phyloP scores from a whole-genome alignment of 2,888 invertebrate species.

The Colletes collaris region DNA sequence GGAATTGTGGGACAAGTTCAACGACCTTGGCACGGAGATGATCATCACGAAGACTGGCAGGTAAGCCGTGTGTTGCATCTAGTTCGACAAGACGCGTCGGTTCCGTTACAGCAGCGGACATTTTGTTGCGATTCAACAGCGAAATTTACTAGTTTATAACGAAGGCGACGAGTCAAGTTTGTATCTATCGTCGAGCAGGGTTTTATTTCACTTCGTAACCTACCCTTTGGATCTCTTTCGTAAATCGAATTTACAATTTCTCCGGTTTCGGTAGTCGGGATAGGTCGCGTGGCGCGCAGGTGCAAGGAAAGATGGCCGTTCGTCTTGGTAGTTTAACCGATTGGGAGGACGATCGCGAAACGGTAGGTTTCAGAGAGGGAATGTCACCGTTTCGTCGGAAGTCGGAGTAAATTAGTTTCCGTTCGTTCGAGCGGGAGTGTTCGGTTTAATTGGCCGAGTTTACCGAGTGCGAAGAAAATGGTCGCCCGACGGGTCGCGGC shows the following conservation, averaged over 20 bases:
- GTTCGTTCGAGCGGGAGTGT: too few species aligned
- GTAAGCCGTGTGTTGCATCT: conserved; percentile 80
- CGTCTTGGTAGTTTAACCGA: conserved; percentile 19
- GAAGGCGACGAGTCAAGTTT: too few species aligned
- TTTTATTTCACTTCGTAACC: too few species aligned
- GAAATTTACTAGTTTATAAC: background rate
- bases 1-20: conserved; percentile 93
- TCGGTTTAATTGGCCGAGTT: conserved; percentile 28
- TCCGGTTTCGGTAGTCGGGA: background rate
- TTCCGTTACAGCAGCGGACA: too few species aligned
- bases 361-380: background rate
- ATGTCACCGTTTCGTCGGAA: background rate
- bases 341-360: background rate
- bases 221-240: too few species aligned
- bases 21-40: conserved; percentile 92
- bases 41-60: conserved; percentile 93
- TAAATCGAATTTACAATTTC: background rate
- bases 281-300: conserved; percentile 38
- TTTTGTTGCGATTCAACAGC: too few species aligned
- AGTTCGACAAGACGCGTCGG: too few species aligned
- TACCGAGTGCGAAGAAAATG: conserved; percentile 28
- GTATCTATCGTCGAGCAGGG: too few species aligned
- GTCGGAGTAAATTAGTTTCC: background rate
- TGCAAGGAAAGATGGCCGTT: conserved; percentile 30
- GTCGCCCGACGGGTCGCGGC: conserved; percentile 15